A percentile compares a stretch with the other conserved stretches of the same genome.
These are phyloP conservation scores for Muscicapa striata DNA, from an alignment of 2,797 vertebrate species.

Conservation along the genomic window DNA sequence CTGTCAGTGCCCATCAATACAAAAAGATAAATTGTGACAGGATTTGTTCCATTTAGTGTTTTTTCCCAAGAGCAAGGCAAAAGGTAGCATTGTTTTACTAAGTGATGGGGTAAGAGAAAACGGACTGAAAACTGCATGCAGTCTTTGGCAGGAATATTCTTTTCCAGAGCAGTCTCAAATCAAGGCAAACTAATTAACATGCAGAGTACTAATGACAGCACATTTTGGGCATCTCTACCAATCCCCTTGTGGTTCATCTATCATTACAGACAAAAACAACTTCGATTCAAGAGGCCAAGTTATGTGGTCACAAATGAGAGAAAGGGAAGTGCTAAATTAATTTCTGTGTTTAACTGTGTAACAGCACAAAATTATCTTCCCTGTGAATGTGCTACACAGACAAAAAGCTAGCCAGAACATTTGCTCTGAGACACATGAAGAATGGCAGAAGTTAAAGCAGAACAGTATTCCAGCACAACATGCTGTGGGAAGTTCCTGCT, in stretches of 20 bases:
- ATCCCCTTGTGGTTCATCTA: rapidly evolving
- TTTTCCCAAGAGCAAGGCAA: background rate
- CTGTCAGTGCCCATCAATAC: background rate
- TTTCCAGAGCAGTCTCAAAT: background rate
- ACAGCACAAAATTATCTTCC: background rate
- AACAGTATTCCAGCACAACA: rapidly evolving
- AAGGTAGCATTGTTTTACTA: background rate
- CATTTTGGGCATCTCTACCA: background rate
- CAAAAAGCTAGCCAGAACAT: background rate
- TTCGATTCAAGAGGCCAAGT: background rate
- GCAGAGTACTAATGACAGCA: background rate
- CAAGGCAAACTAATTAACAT: background rate
- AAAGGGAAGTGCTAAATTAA: background rate
- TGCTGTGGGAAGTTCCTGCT: background rate
- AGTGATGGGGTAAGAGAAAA: background rate
- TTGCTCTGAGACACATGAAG: background rate
- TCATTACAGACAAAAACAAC: background rate
- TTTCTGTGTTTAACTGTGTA: background rate
- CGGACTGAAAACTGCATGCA: background rate
- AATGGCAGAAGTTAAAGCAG: background rate
- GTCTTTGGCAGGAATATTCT: background rate
- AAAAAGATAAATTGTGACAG: background rate
- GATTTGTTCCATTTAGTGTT: background rate
- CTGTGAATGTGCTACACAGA: background rate
- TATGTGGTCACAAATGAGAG: background rate